phyloP scores from a whole-genome alignment of 2,113 vertebrate genomes.

The Emydocephalus ijimae region DNA sequence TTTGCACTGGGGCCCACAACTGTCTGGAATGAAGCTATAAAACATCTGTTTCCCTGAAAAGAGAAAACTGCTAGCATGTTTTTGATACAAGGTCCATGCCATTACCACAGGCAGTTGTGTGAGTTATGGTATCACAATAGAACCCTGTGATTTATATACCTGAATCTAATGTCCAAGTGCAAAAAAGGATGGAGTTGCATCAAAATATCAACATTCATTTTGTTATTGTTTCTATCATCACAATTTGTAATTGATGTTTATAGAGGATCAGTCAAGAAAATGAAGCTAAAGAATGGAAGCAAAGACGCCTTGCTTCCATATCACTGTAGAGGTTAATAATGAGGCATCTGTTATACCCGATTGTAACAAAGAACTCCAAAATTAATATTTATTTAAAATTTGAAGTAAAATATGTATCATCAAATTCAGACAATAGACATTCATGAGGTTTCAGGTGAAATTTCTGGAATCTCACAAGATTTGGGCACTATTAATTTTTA shows the following conservation, averaged over 20 bases:
- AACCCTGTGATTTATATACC: background rate
- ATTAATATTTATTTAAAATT: background rate
- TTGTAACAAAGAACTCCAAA: background rate
- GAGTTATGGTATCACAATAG: background rate
- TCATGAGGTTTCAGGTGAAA: background rate
- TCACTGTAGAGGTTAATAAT: background rate
- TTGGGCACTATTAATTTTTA: background rate
- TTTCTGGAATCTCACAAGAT: background rate
- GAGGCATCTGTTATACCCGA: background rate
- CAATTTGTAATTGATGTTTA: background rate
- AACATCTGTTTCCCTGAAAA: background rate
- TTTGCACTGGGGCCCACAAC: background rate
- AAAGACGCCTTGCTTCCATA: background rate
- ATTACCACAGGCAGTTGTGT: background rate
- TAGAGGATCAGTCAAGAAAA: background rate
- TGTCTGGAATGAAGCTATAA: background rate
- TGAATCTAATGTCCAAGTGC: background rate
- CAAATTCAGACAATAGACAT: background rate
- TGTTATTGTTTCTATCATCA: background rate
- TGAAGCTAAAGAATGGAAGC: background rate
- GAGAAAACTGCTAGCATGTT: background rate
- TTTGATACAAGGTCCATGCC: background rate
- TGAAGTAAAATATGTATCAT: background rate
- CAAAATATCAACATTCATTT: background rate
- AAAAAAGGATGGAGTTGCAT: background rate